Percentiles rank a stretch among this genome's conserved stretches.
Conservation (phyloP, 2,797 vertebrate species). For the Dallia pectoralis region DNA sequence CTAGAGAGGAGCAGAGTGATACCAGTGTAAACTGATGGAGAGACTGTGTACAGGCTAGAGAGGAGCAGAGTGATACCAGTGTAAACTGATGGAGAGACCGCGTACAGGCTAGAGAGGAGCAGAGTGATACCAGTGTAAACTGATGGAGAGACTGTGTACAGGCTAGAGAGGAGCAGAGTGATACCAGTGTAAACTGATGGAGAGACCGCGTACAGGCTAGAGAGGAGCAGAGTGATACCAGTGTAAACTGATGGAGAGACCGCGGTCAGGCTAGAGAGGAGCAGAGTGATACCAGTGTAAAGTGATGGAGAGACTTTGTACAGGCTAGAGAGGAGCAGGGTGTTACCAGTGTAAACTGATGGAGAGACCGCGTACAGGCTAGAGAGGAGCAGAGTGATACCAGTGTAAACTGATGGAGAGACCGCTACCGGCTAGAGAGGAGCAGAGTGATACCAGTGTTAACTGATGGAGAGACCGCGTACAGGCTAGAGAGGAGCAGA, state of each 20-base stretch:
- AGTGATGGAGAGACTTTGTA: not conserved
- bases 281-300: not conserved
- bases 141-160: not conserved
- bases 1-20: not conserved
- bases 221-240: not conserved
- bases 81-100: not conserved
- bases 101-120: not conserved
- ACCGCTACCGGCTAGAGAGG: not conserved
- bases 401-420: constrained; percentile 2
- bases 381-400: not conserved
- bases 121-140: constrained; percentile 1
- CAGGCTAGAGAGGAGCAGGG: not conserved
- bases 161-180: not conserved
- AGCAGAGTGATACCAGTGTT: not conserved
- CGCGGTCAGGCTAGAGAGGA: not conserved
- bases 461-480: not conserved
- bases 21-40: constrained; percentile 2
- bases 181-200: constrained; percentile 4
- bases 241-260: not conserved
- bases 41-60: not conserved
- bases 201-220: not conserved
- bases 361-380: not conserved
- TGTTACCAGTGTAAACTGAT: constrained; percentile 1
- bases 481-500: not conserved
- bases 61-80: not conserved